Conservation (phyloP, 2,113 vertebrate species). For the Myiopsitta monachus region DNA sequence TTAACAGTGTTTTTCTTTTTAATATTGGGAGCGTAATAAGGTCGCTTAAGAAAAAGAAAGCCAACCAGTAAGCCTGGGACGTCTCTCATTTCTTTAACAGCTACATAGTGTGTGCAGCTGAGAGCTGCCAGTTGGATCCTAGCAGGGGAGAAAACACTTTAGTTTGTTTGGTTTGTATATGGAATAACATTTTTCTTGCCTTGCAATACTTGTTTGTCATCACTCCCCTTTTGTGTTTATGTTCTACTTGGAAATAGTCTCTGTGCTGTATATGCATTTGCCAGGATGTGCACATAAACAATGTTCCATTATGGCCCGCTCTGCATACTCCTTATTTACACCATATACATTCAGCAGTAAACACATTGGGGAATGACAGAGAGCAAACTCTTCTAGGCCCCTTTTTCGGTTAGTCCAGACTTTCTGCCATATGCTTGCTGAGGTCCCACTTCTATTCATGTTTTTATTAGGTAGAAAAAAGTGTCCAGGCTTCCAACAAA, state of each 20-base stretch:
- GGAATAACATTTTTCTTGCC: constrained; percentile 70
- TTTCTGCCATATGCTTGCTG: constrained; percentile 69
- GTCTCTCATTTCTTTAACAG: constrained; percentile 57
- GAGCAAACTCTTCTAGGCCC: constrained; percentile 30
- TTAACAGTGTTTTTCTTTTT: constrained; percentile 42
- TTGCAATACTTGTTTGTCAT: constrained; percentile 68
- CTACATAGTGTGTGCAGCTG: constrained; percentile 45
- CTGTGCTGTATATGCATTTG: constrained; percentile 44
- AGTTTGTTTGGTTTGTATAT: constrained; percentile 66
- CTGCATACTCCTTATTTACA: constrained; percentile 53
- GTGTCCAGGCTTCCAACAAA: constrained; percentile 71
- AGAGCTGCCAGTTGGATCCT: constrained; percentile 61
- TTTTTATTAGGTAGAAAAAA: constrained; percentile 70
- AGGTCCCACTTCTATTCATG: constrained; percentile 66
- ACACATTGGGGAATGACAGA: background rate
- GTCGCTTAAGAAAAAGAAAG: constrained; percentile 39
- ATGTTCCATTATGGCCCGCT: constrained; percentile 37
- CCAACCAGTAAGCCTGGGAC: constrained; percentile 29
- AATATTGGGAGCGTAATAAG: constrained; percentile 45
- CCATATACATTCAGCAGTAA: constrained; percentile 54
- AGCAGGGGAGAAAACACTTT: constrained; percentile 63
- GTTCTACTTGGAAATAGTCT: constrained; percentile 59
- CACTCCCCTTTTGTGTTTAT: constrained; percentile 62
- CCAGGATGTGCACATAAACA: constrained; percentile 67
- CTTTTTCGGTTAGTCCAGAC: constrained; percentile 44